Base-by-base conservation (phyloP, 2,797 vertebrate species). In the Eurystomus glaucurus region DNA sequence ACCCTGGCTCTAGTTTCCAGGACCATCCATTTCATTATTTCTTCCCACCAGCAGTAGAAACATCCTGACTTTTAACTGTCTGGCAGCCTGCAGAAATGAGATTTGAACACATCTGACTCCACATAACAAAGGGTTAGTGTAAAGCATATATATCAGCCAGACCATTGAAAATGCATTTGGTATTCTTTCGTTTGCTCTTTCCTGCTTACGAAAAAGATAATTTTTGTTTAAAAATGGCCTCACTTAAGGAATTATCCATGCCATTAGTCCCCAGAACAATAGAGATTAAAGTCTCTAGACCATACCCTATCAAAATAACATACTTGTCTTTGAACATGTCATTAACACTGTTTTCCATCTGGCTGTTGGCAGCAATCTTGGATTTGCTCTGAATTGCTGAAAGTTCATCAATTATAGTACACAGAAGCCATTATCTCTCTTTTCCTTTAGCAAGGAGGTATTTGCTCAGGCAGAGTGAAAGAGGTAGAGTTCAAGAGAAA, bases 341-440 rank as follows among this genome's bases (percentile, higher is more conserved):
- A 97, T 98, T 97, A 96, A 96, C 96, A 97, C 96, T 92, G 91
- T 78, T 97, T 94, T 93, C 93, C 97, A 98, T 98, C 95, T 98
- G 97, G 97, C 39, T 96, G 86, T 83, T 97, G 97, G 96, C 96
- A 97, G 95, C 75, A 87, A 91, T 66, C 83, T 97, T 97, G 96
- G 69, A 91, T 95, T 97, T 86, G 78, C 90, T 95, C 96, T 2
- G 85, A 97, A 98, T 95, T 97, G 92, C 94, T 96, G 90, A 90
- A 95, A 97, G 85, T 96, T 97, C 97, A 97, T 97, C 90, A 97
- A 93, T 97, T 97, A 97, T 22, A 96, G 94, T 85, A 97, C 85
- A 98, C 96, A 97, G 96, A 97, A 97, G 94, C 89, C 79, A 93
- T 96, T 97, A 94, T 97, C 97, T 95, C 72, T 84, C 83, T 92